These are phyloP conservation scores for Odontocolon sp. DNA, from an alignment of 2,888 invertebrate species.

Conservation along the genomic window DNA sequence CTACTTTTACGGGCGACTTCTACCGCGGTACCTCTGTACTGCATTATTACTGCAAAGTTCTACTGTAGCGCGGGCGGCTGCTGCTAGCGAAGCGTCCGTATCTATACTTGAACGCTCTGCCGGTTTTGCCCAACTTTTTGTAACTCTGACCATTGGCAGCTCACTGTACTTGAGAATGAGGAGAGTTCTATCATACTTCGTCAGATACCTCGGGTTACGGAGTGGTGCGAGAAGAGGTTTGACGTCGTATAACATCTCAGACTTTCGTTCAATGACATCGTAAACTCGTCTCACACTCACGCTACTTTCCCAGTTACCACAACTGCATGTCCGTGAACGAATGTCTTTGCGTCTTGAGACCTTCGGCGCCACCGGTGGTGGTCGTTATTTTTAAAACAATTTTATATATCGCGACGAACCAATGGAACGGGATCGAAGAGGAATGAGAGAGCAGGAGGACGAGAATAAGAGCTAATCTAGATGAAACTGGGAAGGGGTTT, in stretches of 20 bases:
- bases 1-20: slow-evolving; percentile 56
- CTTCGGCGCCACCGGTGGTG: slow-evolving; percentile 19
- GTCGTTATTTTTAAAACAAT: slow-evolving; percentile 35
- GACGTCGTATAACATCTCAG: slow-evolving; percentile 1
- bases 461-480: slow-evolving; percentile 10
- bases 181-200: not conserved
- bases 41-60: slow-evolving; percentile 16
- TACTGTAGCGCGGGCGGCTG: slow-evolving; percentile 14
- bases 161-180: not conserved
- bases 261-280: slow-evolving; percentile 43
- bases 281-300: slow-evolving; percentile 40
- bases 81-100: slow-evolving; percentile 30
- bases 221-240: not conserved
- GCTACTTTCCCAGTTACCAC: slow-evolving; percentile 35
- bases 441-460: slow-evolving; percentile 1
- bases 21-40: slow-evolving; percentile 9
- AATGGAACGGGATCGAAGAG: slow-evolving; percentile 27
- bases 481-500: slow-evolving; percentile 17
- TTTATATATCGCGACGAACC: slow-evolving; percentile 27
- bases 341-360: not conserved
- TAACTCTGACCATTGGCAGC: not conserved
- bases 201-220: not conserved
- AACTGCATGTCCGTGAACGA: not conserved
- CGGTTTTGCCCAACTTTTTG: slow-evolving; percentile 6
- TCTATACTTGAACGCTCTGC: slow-evolving; percentile 11